phyloP scores from a whole-genome alignment of 2,113 vertebrate genomes.

The Otis tarda region DNA sequence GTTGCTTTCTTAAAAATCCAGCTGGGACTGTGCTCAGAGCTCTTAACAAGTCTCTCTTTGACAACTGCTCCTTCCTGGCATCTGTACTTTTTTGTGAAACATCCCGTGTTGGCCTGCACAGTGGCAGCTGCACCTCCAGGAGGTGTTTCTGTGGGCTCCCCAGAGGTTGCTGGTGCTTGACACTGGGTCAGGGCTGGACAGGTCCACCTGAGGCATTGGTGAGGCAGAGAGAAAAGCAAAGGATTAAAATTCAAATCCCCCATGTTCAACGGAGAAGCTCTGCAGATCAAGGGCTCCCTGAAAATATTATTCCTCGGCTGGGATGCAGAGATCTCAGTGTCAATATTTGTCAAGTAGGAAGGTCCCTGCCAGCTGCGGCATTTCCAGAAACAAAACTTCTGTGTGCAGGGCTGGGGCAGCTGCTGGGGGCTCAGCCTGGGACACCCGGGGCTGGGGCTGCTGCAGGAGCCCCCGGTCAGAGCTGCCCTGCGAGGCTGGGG shows the following conservation, averaged over 20 bases:
- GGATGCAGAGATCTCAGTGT: slow-evolving; percentile 37
- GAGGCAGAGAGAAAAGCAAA: neutral
- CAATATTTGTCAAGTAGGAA: slow-evolving; percentile 73
- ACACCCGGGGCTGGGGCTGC: neutral
- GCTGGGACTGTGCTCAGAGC: neutral
- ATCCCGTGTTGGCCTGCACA: neutral
- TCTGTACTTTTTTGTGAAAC: neutral
- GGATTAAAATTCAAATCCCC: neutral
- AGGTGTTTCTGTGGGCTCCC: neutral
- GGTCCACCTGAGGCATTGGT: neutral
- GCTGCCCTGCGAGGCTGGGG: neutral
- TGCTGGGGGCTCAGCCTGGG: neutral
- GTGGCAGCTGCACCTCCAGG: neutral
- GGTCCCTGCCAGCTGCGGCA: slow-evolving; percentile 1
- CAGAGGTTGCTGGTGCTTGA: neutral
- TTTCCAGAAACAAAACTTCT: neutral
- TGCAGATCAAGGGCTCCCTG: neutral
- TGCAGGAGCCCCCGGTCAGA: accelerated
- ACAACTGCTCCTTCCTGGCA: neutral
- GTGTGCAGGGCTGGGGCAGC: neutral
- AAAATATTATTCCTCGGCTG: neutral
- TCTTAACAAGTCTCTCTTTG: slow-evolving; percentile 24
- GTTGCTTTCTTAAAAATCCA: neutral
- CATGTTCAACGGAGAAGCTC: neutral
- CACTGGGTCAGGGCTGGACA: neutral